Conservation (phyloP, 2,888 invertebrate species). For the Blomia tropicalis region DNA sequence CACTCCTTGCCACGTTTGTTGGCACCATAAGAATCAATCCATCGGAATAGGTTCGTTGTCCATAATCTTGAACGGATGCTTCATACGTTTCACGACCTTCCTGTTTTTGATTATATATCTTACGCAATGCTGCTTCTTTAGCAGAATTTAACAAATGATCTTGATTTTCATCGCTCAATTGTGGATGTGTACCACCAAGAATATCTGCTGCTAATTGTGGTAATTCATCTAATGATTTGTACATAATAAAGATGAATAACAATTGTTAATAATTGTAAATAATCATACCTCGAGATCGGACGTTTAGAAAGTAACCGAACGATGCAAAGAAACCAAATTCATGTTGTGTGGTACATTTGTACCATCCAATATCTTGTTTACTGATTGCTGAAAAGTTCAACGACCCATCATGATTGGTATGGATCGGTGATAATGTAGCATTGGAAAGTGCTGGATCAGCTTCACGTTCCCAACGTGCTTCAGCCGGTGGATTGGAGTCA, state of each 20-base stretch:
- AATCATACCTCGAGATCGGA: constrained; percentile 38
- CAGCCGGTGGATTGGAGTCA: constrained; percentile 74
- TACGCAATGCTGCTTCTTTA: neutral
- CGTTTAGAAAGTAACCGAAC: constrained; percentile 75
- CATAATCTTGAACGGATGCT: neutral
- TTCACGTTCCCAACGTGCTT: constrained; percentile 60
- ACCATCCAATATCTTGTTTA: constrained; percentile 73
- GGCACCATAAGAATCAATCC: neutral
- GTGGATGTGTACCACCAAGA: constrained; percentile 3
- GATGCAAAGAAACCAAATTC: constrained; percentile 64
- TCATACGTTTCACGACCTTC: neutral
- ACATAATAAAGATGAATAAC: no score
- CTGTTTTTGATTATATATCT: neutral
- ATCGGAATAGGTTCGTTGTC: neutral
- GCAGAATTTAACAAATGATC: neutral
- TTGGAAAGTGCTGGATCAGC: constrained; percentile 23
- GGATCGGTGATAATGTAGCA: constrained; percentile 37
- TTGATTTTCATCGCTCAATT: neutral
- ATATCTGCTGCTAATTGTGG: neutral
- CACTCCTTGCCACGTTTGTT: constrained; percentile 5
- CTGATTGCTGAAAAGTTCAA: constrained; percentile 66
- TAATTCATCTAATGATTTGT: neutral
- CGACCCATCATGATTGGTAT: constrained; percentile 58
- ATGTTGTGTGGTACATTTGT: constrained; percentile 68
- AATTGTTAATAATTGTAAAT: neutral